Evolutionary conservation across 2,797 vertebrate species (phyloP), one percentile per base, ranked within the genome.

Genomic region (Pipistrellus pipistrellus): DNA sequence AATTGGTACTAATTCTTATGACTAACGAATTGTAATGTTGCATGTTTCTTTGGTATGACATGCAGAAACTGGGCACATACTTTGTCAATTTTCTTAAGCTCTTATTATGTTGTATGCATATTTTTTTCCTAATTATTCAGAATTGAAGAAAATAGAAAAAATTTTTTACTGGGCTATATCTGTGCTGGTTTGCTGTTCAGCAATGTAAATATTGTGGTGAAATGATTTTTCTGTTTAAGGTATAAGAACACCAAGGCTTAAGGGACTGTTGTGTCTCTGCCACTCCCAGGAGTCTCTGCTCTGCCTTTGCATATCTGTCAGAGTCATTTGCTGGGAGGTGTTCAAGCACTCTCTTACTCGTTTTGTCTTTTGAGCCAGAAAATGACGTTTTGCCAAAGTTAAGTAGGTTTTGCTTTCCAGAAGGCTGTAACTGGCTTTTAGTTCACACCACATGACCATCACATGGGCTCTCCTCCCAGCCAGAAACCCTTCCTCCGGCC

Each of bases 321-420:
- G 48, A 95, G 23, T 62, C 59, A 46, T 76, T 88, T 83, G 48
- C 71, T 93, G 71, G 51, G 77, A 64, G 51, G 80, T 73, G 25
- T 81, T 72, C 48, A 82, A 71, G 53, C 38, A 23, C 64, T 53
- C 71, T 82, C 41, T 93, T 80, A 38, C 0, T 27, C 2, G 1
- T 75, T 93, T 82, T 87, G 85, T 46, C 53, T 92, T 85, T 90
- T 90, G 82, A 95, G 85, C 85, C 82, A 95, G 87, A 91, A 95
- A 93, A 85, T 38, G 87, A 44, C 55, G 11, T 77, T 90, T 95
- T 96, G 97, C 97, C 97, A 96, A 92, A 91, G 89, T 80, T 93
- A 97, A 97, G 94, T 95, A 80, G 93, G 90, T 94, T 94, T 96
- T 92, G 92, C 91, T 90, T 96, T 96, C 89, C 82, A 32, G 55